Evolutionary conservation across 1,140 invertebrate genomes (phyloP), one percentile per base, ranked within the genome.

Genomic region (Augochlora pura): DNA sequence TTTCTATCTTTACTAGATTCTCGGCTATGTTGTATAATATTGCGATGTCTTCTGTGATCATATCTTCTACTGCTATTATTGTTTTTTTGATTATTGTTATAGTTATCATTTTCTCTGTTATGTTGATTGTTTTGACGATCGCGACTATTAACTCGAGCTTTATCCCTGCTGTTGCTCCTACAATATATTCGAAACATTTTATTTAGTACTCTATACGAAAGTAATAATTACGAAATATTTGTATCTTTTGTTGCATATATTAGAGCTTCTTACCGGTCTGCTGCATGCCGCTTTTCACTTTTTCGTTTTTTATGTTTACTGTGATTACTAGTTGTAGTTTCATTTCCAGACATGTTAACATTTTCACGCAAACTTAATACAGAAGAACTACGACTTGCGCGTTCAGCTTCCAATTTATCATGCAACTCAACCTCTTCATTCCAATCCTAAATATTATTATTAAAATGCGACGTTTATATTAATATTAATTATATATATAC

Each of bases 351-450:
- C 66, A 87, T 66, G 78, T 87, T 93, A 72, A 86, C 86, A 82
- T 90, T 92, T 80, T 94, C 94, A 25, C 92, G 90, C 70, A 94
- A 91, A 90, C 94, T 95, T 38, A 92, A 85, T 27, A 94, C 89
- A 16, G 94, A 95, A 0, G 94, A 94, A 78, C 94, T 94, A 71
- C 94, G 93, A 83, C 94, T 94, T 52, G 93, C 86, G 73, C 90
- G 90, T 88, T 94, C 94, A 46, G 91, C 90, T 86, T 94, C 92
- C 42, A 93, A 77, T 78, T 89, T 90, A 70, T 93, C 92, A 75
- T 90, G 90, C 39, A 94, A 76, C 88, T 94, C 94, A 71, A 94
- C 94, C 88, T 94, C 94, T 87, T 94, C 94, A 77, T 92, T 93
- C 94, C 94, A 94, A 88, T 94, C 93, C 93, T 94, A 71, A 64